Evolutionary conservation across 1,140 invertebrate species (phyloP).

Genomic region (Brachystomella parvula): DNA sequence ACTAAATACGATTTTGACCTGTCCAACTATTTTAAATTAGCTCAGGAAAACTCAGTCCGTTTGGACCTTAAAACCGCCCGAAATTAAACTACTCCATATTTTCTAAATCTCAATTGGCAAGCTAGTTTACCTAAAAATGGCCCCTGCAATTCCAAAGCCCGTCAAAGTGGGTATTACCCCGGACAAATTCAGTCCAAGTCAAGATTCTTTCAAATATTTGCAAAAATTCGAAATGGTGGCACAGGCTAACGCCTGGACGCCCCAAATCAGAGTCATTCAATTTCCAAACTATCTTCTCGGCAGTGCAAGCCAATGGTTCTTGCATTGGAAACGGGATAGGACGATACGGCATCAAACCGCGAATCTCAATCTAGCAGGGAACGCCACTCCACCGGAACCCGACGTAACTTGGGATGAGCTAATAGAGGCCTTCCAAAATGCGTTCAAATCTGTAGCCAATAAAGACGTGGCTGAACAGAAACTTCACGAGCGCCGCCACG

Average conservation of each 20-base stretch:
- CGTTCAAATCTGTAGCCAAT: neutral
- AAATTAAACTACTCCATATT: too few relatives aligned
- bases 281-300: neutral
- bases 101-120: too few relatives aligned
- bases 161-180: neutral
- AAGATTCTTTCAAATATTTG: neutral
- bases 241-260: neutral
- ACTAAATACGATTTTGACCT: too few relatives aligned
- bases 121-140: too few relatives aligned
- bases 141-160: neutral
- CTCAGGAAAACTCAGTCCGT: too few relatives aligned
- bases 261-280: neutral
- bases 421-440: neutral
- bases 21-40: too few relatives aligned
- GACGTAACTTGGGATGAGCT: constrained; percentile 1
- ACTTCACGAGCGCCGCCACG: neutral
- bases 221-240: neutral
- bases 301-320: neutral
- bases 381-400: too few relatives aligned
- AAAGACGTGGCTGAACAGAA: neutral
- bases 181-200: neutral
- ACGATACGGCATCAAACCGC: neutral
- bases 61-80: too few relatives aligned
- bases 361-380: neutral
- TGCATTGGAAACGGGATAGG: neutral